Evolutionary conservation across 2,797 vertebrate genomes (phyloP), one percentile per base, ranked within the genome.

Genomic region (Holocentrus rufus): DNA sequence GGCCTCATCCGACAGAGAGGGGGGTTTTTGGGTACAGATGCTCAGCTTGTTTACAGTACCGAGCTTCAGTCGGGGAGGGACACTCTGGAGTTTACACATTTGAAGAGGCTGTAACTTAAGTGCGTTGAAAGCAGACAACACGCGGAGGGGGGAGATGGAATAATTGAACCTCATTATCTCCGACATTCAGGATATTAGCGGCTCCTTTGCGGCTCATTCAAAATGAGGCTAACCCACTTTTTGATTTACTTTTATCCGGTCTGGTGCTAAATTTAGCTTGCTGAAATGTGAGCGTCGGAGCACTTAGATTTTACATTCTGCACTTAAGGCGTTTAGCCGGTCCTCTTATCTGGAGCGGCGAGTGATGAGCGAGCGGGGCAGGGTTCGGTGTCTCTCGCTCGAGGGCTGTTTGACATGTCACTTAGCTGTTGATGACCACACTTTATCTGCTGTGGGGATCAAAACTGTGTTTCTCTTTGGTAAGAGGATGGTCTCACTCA

Each of bases 171-270:
- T 76, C 56, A 65, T 77, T 65, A 66, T 83, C 63, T 82, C 18
- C 75, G 63, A 83, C 54, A 67, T 76, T 62, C 65, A 74, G 59
- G 55, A 78, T 80, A 79, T 82, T 78, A 63, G 36, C 72, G 70
- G 69, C 74, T 90, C 70, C 73, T 90, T 72, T 73, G 76, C 27
- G 25, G 70, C 69, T 70, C 78, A 72, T 76, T 83, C 70, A 80
- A 83, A 88, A 87, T 79, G 57, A 90, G 85, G 85, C 84, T 87
- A 88, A 87, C 83, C 83, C 69, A 90, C 74, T 90, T 89, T 82
- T 68, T 81, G 78, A 82, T 85, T 18, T 76, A 81, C 85, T 90
- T 88, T 69, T 64, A 71, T 85, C 77, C 75, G 53, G 69, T 79
- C 74, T 55, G 4, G 60, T 74, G 61, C 86, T 89, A 87, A 85